Evolutionary conservation across 2,797 vertebrate genomes (phyloP), one percentile per base, ranked within the genome.

Genomic region (Propithecus perrieri): DNA sequence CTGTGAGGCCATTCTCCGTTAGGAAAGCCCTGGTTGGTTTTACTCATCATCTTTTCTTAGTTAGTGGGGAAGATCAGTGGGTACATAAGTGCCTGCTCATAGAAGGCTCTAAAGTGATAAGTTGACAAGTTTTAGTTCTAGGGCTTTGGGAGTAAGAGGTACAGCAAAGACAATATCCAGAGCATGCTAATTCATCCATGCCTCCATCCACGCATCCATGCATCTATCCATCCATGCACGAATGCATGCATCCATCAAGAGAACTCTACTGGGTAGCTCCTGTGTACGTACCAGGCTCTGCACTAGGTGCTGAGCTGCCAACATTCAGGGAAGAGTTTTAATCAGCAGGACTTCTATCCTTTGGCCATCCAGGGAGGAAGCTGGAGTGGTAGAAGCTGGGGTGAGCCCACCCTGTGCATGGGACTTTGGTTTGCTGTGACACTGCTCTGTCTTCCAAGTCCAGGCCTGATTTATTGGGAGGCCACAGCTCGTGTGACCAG

Each of bases 91-190:
- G 15, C 38, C 88, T 93, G 38, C n/a, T 4, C 72, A 9, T 79
- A 57, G 17, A 75, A 85, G 61, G 53, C 83, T 81, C 38, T 61
- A 46, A 88, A 74, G 43, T 65, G 55, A 85, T 59, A 50, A 83
- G 43, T 71, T 71, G 57, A 83, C 18, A 89, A 85, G 76, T 81
- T 96, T 85, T 91, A 90, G 18, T 85, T 72, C 90, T 89, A 84
- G 55, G 78, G 61, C 10, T 35, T 84, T 94, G 50, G 81, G 57
- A 89, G 30, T 20, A 72, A 85, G 53, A 85, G 43, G 26, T 79
- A 89, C 7, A 83, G 41, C 22, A 89, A 94, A 96, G 85, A 78
- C 15, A n/a, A 80, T 57, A 85, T n/a, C 26, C 48, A 92, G 38
- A 72, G 17, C 33, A 50, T 80, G 50, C 50, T 75, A 48, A 91